These are phyloP conservation scores for Heliconius nattereri DNA, from an alignment of 1,140 invertebrate species.

Conservation along the genomic window DNA sequence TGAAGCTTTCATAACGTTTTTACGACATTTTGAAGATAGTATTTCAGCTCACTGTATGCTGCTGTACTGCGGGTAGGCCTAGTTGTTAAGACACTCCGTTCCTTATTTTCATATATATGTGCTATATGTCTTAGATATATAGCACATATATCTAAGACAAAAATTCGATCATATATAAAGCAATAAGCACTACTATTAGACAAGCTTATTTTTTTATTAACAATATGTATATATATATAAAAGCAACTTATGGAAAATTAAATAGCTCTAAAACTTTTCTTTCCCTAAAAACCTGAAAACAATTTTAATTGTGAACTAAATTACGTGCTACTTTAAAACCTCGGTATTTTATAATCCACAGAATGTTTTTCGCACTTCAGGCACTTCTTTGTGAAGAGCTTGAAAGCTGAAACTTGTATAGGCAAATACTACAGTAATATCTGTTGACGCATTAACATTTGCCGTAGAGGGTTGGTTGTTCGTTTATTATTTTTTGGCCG, in stretches of 20 bases:
- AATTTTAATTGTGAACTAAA: not conserved
- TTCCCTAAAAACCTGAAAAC: not conserved
- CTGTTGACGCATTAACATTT: conserved; percentile 27
- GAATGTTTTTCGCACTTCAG: conserved; percentile 7
- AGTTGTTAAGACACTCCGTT: no score
- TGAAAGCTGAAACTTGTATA: conserved; percentile 17
- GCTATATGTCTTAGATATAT: no score
- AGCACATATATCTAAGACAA: no score
- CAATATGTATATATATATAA: no score
- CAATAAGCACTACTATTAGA: no score
- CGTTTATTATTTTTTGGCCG: conserved; percentile 40
- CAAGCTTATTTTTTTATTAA: no score
- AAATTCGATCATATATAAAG: no score
- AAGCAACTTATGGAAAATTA: not conserved
- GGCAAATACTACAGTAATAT: conserved; percentile 16
- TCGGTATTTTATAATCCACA: not conserved
- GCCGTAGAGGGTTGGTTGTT: conserved; percentile 17
- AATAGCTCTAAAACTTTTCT: not conserved
- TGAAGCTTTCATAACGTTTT: not conserved
- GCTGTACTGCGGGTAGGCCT: no score
- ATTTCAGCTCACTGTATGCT: no score
- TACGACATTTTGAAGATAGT: not conserved
- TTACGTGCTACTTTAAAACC: not conserved
- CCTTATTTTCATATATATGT: no score
- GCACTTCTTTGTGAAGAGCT: conserved; percentile 2